These are phyloP conservation scores for Marcusenius ussheri DNA, from an alignment of 2,113 vertebrate genomes.

Conservation along the genomic window DNA sequence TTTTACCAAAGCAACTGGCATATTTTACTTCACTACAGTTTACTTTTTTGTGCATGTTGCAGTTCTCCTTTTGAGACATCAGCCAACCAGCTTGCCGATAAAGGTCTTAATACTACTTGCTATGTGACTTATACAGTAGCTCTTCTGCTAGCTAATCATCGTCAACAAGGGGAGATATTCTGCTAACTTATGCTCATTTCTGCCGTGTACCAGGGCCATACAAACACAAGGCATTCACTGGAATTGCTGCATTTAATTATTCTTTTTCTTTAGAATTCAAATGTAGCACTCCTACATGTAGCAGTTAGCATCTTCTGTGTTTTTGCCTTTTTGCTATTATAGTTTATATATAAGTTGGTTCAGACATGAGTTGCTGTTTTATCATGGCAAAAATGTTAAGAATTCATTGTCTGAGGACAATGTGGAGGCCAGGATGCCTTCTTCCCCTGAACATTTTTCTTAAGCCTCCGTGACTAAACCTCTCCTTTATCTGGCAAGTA, in stretches of 20 bases:
- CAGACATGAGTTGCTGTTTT: background rate
- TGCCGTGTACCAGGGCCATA: background rate
- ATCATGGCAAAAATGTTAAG: background rate
- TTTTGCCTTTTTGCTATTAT: background rate
- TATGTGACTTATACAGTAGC: background rate
- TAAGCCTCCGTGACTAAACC: conserved; percentile 10
- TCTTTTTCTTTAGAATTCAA: background rate
- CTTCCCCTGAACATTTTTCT: background rate
- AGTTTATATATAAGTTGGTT: background rate
- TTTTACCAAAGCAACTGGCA: background rate
- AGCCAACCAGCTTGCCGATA: background rate
- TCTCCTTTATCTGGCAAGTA: conserved; percentile 5
- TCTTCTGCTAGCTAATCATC: background rate
- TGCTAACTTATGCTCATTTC: background rate
- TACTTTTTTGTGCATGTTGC: background rate
- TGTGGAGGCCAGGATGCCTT: background rate
- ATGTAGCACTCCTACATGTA: no score
- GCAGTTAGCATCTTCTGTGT: background rate
- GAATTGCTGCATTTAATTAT: background rate
- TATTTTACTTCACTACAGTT: background rate
- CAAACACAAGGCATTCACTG: background rate
- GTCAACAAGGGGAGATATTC: background rate
- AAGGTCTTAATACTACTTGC: background rate
- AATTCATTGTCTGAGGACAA: background rate
- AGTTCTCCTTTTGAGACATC: background rate